Conservation (phyloP, 2,113 vertebrate genomes). For the Eulemur rufifrons region DNA sequence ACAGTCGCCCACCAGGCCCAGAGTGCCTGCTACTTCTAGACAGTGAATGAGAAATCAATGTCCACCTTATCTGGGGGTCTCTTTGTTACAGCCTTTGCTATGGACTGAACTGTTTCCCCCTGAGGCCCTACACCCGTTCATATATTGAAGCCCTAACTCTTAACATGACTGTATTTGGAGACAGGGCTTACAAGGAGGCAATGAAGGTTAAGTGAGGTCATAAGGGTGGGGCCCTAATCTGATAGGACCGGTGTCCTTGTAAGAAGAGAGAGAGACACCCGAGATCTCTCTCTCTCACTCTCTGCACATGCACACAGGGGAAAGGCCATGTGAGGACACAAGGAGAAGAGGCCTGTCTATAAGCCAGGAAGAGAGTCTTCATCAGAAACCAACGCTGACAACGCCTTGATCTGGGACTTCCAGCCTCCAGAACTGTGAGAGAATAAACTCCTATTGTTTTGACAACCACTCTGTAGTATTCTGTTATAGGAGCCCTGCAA, state of each 20-base stretch:
- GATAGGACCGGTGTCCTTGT: neutral
- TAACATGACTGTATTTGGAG: neutral
- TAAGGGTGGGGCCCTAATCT: neutral
- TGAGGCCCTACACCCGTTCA: neutral
- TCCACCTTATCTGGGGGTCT: neutral
- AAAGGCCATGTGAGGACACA: neutral
- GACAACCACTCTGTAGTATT: neutral
- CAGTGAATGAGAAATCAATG: neutral
- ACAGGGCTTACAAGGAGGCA: neutral
- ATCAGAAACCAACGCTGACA: neutral
- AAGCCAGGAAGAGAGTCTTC: neutral
- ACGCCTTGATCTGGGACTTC: neutral
- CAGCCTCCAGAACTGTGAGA: neutral
- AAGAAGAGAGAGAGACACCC: neutral
- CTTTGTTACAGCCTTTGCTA: neutral
- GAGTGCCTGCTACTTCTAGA: neutral
- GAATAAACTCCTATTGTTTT: neutral
- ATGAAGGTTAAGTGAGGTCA: neutral
- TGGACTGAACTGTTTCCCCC: neutral
- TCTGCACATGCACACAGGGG: neutral
- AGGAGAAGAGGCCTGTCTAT: neutral
- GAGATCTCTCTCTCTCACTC: neutral
- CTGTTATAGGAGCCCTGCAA: fast-evolving
- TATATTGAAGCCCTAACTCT: neutral
- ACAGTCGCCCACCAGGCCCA: neutral